Evolutionary conservation across 1,140 invertebrate genomes (phyloP), one percentile per base, ranked within the genome.

Genomic region (Lasaia peninsularis): DNA sequence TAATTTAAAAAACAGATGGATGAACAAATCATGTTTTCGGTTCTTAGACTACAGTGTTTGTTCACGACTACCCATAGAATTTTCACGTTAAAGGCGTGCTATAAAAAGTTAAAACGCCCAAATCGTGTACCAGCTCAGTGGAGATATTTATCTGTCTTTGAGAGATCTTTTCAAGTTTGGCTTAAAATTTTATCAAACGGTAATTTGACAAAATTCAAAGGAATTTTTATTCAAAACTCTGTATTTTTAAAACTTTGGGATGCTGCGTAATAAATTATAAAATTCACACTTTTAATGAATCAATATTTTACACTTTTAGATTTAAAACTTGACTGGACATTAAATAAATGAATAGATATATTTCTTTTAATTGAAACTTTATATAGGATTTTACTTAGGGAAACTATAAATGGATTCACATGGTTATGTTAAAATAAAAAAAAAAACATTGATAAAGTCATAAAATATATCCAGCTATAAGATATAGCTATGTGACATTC

Each of bases 1-100:
- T n/a, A n/a, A n/a, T n/a, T n/a, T n/a, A n/a, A n/a, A n/a, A n/a
- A n/a, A n/a, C n/a, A n/a, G n/a, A n/a, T n/a, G n/a, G n/a, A n/a
- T n/a, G n/a, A n/a, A n/a, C n/a, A n/a, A n/a, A n/a, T n/a, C n/a
- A n/a, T n/a, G n/a, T n/a, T n/a, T n/a, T n/a, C n/a, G 24, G 5
- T 28, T 28, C 24, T 7, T 28, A 28, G 24, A 28, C 24, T 28
- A 28, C 8, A 28, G 63, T 78, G 71, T 80, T 78, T 78, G 69
- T 78, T 75, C 67, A 65, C 62, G 69, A 71, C 76, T 73, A 72
- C 65, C 76, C 69, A 69, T 78, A 71, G 71, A 80, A 78, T 75
- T 80, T 80, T 75, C 62, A 69, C 67, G 63, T 65, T 72, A 67
- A 77, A 72, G 60, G 34, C 60, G 40, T 55, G 33, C 59, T 63